Base-by-base conservation (phyloP, 1,140 invertebrate genomes). In the Chymomyza costata region DNA sequence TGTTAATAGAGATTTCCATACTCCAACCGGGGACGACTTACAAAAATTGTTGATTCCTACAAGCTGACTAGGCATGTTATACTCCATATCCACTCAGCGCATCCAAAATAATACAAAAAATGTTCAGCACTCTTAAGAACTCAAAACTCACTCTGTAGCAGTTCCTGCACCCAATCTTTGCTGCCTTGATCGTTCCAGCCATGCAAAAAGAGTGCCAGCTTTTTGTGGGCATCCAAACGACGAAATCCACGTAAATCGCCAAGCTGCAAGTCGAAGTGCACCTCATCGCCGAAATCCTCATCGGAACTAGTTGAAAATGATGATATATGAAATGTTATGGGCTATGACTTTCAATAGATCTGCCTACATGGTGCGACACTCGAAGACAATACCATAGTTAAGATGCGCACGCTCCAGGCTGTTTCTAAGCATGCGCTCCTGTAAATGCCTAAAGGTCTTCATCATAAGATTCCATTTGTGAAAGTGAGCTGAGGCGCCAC, bases 161-260 rank as follows among this genome's bases (percentile, higher is more conserved):
- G 45, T 19, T 82, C 80, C 15, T 81, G 81, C 3, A 85, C 70
- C 83, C 83, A 85, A 10, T 65, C 68, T 44, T 83, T 85, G 50
- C 78, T 82, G 38, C 76, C 81, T 25, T 82, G 68, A 59, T 84
- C 83, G 35, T 83, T 80, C 83, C 83, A 85, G 7, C 83, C 83
- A 34, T 85, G 83, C n/a, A 85, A 11, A 3, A 85, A 81, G 3
- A 85, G 35, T 0, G 81, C 83, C 51, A 85, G 13, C 47, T 82
- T 83, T 41, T 69, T 73, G 2, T 49, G 52, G 0, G 64, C 61
- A 56, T 84, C 70, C 34, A 84, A 14, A 0, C 60, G 60, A 14
- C 70, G 65, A 28, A 84, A 84, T 5, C 82, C 82, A 6, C 71
- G 45, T 3, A 84, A 37, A 11, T 84, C 82, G 1, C 81, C 82